Evolutionary conservation across 2,113 vertebrate species (phyloP), one percentile per base, ranked within the genome.

Genomic region (Lamprotornis superbus): DNA sequence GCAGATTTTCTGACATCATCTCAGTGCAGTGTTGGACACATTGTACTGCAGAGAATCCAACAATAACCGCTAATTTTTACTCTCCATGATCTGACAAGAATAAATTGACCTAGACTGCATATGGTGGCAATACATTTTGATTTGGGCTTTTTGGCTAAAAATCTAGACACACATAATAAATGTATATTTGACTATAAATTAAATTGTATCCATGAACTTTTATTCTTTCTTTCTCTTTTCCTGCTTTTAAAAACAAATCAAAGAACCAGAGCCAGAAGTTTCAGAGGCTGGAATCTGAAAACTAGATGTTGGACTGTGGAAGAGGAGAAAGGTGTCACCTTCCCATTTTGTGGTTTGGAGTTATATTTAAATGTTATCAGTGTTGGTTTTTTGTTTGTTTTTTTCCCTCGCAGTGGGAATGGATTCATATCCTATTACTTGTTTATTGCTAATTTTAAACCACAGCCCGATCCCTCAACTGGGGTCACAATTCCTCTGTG

Each of bases 1-100:
- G 92, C 90, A 95, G 89, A 91, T 97, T 97, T 97, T 94, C 92
- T 98, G 95, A 97, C 95, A 95, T 98, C 94, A 97, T 97, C 88
- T 87, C 83, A 97, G 70, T 76, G 44, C 85, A 97, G 93, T 93
- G 96, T 97, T 97, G 96, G 94, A 97, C 83, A 89, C 64, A 90
- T 7, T 95, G 89, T 95, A 85, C 61, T 96, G 44, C 75, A 94
- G 87, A 87, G 88, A 97, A 96, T 97, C 96, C 94, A 98, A 96
- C 74, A 95, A 96, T 84, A 98, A 94, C 17, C 50, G 93, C 83
- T 95, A 79, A 89, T 84, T 94, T 96, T 98, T 97, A 87, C 78
- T 94, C 82, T 95, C 90, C 73, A 65, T 74, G 84, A 95, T 89
- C 94, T 90, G 86, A 92, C 79, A 95, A 96, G 85, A 96, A 95